phyloP scores from a whole-genome alignment of 2,888 invertebrate species.

The Standfussiana lucernea region DNA sequence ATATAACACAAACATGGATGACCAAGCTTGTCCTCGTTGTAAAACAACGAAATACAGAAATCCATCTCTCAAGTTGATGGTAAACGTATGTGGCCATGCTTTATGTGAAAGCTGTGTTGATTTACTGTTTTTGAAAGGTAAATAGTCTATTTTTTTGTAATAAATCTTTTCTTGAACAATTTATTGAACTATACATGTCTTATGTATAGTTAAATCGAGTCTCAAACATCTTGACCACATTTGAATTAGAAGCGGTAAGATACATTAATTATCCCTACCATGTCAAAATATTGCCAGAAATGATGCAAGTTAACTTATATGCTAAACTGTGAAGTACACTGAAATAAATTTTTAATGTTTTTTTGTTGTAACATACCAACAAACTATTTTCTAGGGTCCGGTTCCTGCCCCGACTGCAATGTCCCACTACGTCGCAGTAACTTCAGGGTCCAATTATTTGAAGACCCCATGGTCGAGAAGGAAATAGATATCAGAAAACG shows the following conservation, averaged over 20 bases:
- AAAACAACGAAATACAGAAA: conserved; percentile 99
- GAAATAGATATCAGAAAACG: conserved; percentile 98
- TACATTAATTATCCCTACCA: not conserved
- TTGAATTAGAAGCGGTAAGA: not conserved
- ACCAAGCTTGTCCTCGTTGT: conserved; percentile 98
- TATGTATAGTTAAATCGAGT: not conserved
- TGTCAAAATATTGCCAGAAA: too few relatives aligned
- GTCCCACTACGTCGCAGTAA: conserved; percentile 96
- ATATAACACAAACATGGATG: conserved; percentile 91
- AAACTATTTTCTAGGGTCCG: conserved; percentile 94
- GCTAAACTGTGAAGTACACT: not conserved
- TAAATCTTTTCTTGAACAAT: not conserved
- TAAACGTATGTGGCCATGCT: conserved; percentile 99
- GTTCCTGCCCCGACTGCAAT: conserved; percentile 98
- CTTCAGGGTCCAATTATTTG: conserved; percentile 98
- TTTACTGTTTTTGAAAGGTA: conserved; percentile 98
- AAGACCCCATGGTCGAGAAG: conserved; percentile 98
- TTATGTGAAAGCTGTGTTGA: conserved; percentile 99
- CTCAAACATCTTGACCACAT: not conserved
- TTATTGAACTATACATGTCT: not conserved
- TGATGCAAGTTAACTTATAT: not conserved
- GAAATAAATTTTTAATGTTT: not conserved
- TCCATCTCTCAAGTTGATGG: conserved; percentile 98
- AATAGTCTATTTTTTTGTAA: conserved; percentile 11
- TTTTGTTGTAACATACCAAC: conserved; percentile 9